Base-by-base conservation (phyloP, 2,888 invertebrate species). In the Orthosia cruda region DNA sequence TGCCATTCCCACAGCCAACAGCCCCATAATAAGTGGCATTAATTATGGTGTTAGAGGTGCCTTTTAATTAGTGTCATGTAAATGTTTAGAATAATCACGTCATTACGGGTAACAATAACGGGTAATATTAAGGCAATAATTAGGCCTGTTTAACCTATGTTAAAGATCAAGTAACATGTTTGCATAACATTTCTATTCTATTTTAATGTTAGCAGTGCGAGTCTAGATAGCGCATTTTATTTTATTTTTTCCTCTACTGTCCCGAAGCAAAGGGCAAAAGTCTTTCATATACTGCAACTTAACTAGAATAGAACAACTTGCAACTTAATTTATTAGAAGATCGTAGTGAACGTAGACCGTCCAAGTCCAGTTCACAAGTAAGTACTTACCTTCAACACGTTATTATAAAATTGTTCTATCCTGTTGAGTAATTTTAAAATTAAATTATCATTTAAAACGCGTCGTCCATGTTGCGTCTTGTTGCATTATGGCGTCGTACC, bases 11-110 rank as follows among this genome's bases (percentile, higher is more conserved):
- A 15, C 49, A 58, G 1, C 57, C 18, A 59, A 59, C 54, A 52
- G 26, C 49, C 54, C 61, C 62, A 45, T 54, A 49, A 32, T 66
- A 77, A 83, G 32, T 45, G 52, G 32, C 52, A 54, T 59, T 73
- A 64, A 64, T 82, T 66, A 67, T 49, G 26, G 18, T 52, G 54
- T 12, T 64, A 20, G 16, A 32, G 57, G 32, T 13, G 57, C 23
- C 23, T 62, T 66, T 58, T 45, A 65, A 59, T 63, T 20, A 64
- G 47, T 12, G 32, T 9, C n/a, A 20, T 45, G 3, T 65, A 18
- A 47, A 58, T 63, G 62, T 26, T 55, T n/a, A 50, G 3, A 54
- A 3, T 23, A 15, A 32, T 16, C 26, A 65, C 13, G 58, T n/a
- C 9, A 23, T 64, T 26, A n/a, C 4, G 13, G 32, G 18, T 57